Percentiles rank a stretch among this genome's conserved stretches.
These are phyloP conservation scores for Cettia cetti DNA, from an alignment of 2,113 vertebrate genomes.

Conservation along the genomic window DNA sequence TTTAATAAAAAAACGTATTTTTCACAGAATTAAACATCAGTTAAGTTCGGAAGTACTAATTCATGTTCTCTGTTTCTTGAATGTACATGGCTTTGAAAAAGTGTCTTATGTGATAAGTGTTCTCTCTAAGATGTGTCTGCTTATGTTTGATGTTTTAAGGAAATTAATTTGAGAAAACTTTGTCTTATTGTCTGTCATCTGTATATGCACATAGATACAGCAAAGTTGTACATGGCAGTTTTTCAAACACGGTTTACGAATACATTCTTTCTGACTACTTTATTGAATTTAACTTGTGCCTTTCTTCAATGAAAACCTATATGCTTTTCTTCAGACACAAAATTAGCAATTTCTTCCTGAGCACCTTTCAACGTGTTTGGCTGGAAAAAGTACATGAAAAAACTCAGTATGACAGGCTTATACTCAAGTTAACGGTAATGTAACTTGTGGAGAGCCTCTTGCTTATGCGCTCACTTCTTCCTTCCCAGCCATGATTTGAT, in stretches of 20 bases:
- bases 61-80: neutral
- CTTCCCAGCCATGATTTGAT: slow-evolving; percentile 76
- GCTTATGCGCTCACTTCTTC: slow-evolving; percentile 71
- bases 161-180: neutral
- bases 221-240: neutral
- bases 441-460: slow-evolving; percentile 76
- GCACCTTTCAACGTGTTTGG: slow-evolving; percentile 92
- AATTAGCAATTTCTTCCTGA: slow-evolving; percentile 99
- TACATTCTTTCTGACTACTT: slow-evolving; percentile 54
- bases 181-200: neutral
- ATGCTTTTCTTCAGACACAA: slow-evolving; percentile 95
- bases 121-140: neutral
- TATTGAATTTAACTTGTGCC: slow-evolving; percentile 57
- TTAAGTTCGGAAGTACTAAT: neutral
- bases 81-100: neutral
- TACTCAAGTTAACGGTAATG: slow-evolving; percentile 97
- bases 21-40: neutral
- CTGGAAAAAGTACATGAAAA: slow-evolving; percentile 97
- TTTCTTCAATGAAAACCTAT: slow-evolving; percentile 88
- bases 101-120: neutral
- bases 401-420: slow-evolving; percentile 95
- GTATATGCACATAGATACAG: slow-evolving; percentile 6
- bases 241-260: neutral
- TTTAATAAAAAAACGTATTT: neutral
- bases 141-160: neutral